These are phyloP conservation scores for Varanus salvator DNA, from an alignment of 2,113 vertebrate species.

Conservation along the genomic window DNA sequence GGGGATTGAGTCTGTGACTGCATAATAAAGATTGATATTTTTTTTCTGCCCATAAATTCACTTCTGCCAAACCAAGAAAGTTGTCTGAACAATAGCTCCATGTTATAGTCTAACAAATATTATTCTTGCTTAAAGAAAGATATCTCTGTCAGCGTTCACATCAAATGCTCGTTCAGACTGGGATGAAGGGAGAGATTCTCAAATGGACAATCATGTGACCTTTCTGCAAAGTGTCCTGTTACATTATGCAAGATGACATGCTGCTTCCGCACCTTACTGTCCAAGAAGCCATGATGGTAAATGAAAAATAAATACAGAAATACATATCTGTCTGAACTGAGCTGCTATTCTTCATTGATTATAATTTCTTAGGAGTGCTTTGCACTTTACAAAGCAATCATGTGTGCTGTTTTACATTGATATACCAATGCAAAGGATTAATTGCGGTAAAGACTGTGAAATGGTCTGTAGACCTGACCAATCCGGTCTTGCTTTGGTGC, in stretches of 20 bases:
- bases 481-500: neutral
- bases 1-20: no score
- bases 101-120: neutral
- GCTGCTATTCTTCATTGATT: neutral
- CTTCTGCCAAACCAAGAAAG: neutral
- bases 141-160: neutral
- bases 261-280: conserved; percentile 88
- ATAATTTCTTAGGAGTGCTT: neutral
- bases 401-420: neutral
- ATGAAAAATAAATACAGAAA: neutral
- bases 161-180: conserved; percentile 66
- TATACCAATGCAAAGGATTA: neutral
- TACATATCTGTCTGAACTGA: neutral
- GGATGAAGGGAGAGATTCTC: conserved; percentile 87
- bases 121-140: neutral
- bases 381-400: neutral
- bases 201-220: conserved; percentile 84
- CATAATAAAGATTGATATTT: neutral
- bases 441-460: neutral
- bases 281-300: conserved; percentile 92
- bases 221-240: conserved; percentile 90
- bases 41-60: neutral
- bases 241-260: conserved; percentile 93
- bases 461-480: neutral
- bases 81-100: neutral